Conservation (phyloP, 2,888 invertebrate species). For the Tryphoninae sp. region DNA sequence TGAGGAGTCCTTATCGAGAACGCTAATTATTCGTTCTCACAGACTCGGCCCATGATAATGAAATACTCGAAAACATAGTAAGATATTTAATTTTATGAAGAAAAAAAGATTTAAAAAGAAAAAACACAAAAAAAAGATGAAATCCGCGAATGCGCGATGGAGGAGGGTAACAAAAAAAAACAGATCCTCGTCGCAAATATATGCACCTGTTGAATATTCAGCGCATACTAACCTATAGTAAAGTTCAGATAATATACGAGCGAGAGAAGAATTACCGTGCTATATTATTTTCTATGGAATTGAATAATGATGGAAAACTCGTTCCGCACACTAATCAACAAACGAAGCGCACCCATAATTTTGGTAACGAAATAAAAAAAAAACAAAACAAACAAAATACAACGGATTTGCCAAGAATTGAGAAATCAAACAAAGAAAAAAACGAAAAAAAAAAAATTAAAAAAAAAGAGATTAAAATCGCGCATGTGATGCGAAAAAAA, state of each 20-base stretch:
- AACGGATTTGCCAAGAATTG: conserved; percentile 62
- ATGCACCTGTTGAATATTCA: conserved; percentile 38
- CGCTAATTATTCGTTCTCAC: conserved; percentile 32
- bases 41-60: conserved; percentile 65
- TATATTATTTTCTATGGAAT: conserved; percentile 71
- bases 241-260: conserved; percentile 73
- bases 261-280: conserved; percentile 63
- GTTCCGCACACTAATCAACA: background rate
- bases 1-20: conserved; percentile 25
- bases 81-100: conserved; percentile 51
- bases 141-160: background rate
- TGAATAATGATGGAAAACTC: conserved; percentile 51
- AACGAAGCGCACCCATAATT: conserved; percentile 32
- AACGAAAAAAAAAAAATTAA: background rate
- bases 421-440: conserved; percentile 16
- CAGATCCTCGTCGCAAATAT: conserved; percentile 42
- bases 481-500: conserved; percentile 57
- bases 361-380: conserved; percentile 58
- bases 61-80: conserved; percentile 76
- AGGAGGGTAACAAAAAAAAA: conserved; percentile 16
- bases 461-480: conserved; percentile 22
- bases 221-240: conserved; percentile 58
- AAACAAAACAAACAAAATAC: conserved; percentile 36
- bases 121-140: conserved; percentile 8
- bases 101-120: conserved; percentile 8